phyloP scores from a whole-genome alignment of 2,797 vertebrate species.

The Myotis findleyi region DNA sequence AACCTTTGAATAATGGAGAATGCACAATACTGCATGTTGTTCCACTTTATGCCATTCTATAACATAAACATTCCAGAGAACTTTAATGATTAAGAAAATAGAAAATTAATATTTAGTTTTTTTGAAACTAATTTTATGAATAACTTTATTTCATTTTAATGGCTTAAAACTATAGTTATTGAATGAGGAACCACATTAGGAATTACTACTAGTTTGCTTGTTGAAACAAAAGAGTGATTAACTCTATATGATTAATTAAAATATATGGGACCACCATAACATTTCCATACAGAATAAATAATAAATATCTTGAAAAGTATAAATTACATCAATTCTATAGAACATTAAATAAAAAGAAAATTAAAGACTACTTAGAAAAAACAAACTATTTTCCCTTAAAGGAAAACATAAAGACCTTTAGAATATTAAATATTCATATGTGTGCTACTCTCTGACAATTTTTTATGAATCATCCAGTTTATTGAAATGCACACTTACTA shows the following conservation, averaged over 20 bases:
- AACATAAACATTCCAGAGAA: neutral
- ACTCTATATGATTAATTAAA: conserved; percentile 49
- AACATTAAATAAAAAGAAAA: conserved; percentile 49
- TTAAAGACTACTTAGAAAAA: conserved; percentile 51
- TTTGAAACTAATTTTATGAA: conserved; percentile 54
- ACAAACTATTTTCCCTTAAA: neutral
- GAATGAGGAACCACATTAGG: conserved; percentile 12
- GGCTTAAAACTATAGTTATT: conserved; percentile 17
- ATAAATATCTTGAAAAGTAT: neutral
- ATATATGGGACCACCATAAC: neutral
- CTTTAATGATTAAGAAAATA: neutral
- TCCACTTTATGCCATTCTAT: neutral
- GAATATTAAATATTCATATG: conserved; percentile 40
- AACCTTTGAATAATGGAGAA: neutral
- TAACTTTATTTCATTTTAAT: conserved; percentile 51
- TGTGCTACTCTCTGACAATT: conserved; percentile 7
- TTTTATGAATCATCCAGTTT: conserved; percentile 20
- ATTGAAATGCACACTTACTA: conserved; percentile 19
- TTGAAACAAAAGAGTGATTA: conserved; percentile 63
- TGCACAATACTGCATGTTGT: accelerated
- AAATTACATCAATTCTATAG: conserved; percentile 39
- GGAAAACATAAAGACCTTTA: conserved; percentile 26
- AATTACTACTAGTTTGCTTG: conserved; percentile 54
- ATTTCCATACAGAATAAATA: conserved; percentile 46
- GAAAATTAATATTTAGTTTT: conserved; percentile 53